Conservation (phyloP, 30 jellyfish, hydroid and myxozoan species). For the Cassiopea xamachana region DNA sequence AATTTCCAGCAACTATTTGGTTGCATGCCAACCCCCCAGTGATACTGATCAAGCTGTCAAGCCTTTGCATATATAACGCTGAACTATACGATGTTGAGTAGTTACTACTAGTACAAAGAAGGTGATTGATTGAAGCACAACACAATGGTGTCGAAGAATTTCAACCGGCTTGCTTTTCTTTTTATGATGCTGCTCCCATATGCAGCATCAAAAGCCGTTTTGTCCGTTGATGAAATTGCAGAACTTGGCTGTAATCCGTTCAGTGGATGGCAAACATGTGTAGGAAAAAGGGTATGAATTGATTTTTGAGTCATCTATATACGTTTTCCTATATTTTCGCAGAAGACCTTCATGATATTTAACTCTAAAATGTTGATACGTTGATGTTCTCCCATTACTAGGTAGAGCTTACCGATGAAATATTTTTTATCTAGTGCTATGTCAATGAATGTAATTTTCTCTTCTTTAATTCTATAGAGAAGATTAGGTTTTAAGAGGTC, state of each 20-base stretch:
- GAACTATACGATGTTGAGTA: background rate
- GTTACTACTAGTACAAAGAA: background rate
- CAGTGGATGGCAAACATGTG: conserved; percentile 59
- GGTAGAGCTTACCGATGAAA: too few species aligned
- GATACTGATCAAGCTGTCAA: background rate
- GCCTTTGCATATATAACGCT: background rate
- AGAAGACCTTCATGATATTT: too few species aligned
- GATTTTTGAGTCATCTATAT: background rate
- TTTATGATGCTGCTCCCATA: background rate
- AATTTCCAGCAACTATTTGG: background rate
- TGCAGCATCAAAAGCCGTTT: conserved; percentile 17
- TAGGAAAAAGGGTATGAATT: conserved; percentile 19
- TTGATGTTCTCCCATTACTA: too few species aligned
- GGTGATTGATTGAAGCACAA: background rate
- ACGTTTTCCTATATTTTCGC: too few species aligned
- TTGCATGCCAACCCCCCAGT: background rate
- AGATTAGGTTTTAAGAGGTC: too few species aligned
- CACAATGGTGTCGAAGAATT: background rate
- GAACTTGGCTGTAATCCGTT: conserved; percentile 37
- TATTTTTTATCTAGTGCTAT: too few species aligned
- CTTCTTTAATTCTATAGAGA: too few species aligned
- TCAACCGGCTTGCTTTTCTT: background rate
- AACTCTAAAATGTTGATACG: too few species aligned
- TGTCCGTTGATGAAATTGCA: background rate
- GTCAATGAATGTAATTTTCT: too few species aligned